Conservation (phyloP, 2,797 vertebrate genomes). For the Crenuchus spilurus region DNA sequence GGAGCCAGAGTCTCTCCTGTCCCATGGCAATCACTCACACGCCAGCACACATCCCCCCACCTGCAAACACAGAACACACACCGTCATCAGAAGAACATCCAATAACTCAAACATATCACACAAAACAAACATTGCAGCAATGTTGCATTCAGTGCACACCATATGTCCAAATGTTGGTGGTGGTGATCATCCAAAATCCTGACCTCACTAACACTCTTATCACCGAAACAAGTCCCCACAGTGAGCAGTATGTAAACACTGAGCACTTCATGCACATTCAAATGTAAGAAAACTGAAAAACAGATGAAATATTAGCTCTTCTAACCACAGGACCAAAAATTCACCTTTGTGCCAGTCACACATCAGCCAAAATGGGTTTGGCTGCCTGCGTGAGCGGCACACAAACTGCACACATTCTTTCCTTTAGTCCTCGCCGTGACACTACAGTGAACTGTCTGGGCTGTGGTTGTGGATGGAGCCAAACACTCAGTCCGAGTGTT, state of each 20-base stretch:
- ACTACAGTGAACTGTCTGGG: constrained; percentile 60
- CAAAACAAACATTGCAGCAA: no score
- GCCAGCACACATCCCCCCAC: constrained; percentile 74
- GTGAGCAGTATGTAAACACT: background rate
- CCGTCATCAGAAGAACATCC: background rate
- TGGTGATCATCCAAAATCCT: no score
- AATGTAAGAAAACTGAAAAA: background rate
- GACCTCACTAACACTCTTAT: no score
- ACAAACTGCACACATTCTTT: constrained; percentile 56
- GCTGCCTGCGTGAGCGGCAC: background rate
- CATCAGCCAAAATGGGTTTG: constrained; percentile 3
- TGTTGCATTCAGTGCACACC: no score
- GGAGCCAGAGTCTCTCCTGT: constrained; percentile 77
- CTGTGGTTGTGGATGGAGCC: constrained; percentile 61
- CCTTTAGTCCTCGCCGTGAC: constrained; percentile 58
- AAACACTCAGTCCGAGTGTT: background rate
- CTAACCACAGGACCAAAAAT: constrained; percentile 7
- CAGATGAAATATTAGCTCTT: constrained; percentile 2
- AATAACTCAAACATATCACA: no score
- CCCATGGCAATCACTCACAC: constrained; percentile 82
- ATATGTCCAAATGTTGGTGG: no score
- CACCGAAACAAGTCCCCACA: no score
- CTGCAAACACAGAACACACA: constrained; percentile 63
- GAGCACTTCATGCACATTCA: background rate
- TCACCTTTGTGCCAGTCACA: background rate